phyloP scores from a whole-genome alignment of 1,140 invertebrate species.

The Euschistus heros region DNA sequence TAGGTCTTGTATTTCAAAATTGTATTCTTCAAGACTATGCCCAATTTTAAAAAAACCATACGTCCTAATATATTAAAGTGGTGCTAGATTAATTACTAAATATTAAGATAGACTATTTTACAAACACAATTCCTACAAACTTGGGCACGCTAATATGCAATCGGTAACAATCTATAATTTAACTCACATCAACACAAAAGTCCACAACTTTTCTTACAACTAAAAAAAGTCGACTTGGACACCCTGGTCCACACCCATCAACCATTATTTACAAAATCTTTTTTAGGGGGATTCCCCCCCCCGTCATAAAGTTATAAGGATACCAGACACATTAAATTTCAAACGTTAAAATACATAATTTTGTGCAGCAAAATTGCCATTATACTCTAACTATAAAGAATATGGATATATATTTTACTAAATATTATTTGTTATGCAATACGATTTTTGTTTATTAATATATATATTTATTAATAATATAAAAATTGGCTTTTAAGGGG shows the following conservation, averaged over 20 bases:
- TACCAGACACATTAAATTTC: neutral
- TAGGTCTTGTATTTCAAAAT: too few relatives aligned
- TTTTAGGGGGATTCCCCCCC: too few relatives aligned
- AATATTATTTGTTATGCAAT: neutral
- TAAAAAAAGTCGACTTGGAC: too few relatives aligned
- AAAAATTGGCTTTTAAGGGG: slow-evolving; percentile 11
- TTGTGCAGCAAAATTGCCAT: slow-evolving; percentile 11
- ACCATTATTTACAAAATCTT: neutral
- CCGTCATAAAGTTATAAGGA: neutral
- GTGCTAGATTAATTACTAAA: neutral
- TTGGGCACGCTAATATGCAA: neutral
- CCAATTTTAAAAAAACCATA: too few relatives aligned
- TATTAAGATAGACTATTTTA: too few relatives aligned
- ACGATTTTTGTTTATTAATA: neutral
- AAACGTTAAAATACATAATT: slow-evolving; percentile 6
- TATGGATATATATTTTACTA: neutral
- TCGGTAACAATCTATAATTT: too few relatives aligned
- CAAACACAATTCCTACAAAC: neutral
- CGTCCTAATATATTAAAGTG: too few relatives aligned
- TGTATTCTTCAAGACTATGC: too few relatives aligned
- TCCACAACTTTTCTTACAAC: slow-evolving; percentile 7
- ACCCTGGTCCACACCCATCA: neutral
- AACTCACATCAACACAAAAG: neutral
- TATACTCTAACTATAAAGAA: slow-evolving; percentile 12
- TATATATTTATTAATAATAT: slow-evolving; percentile 13